Evolutionary conservation across 2,888 invertebrate genomes (phyloP).

Genomic region (Eudasyphora cyanicolor): DNA sequence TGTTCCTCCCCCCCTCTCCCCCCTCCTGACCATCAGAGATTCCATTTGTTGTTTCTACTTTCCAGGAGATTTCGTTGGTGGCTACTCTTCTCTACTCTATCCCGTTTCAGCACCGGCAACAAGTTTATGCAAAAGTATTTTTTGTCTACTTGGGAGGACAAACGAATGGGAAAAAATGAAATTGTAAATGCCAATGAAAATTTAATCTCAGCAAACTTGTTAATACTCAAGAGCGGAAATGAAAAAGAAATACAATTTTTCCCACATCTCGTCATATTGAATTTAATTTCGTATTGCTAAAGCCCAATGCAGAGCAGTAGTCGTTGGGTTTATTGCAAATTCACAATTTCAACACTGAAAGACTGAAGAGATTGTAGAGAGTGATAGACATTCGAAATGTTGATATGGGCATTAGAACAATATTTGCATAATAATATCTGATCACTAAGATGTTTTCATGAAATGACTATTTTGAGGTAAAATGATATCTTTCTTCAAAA

Average conservation of each 20-base stretch:
- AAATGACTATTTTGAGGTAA: too few species aligned
- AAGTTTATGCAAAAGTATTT: conserved; percentile 22
- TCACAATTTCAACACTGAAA: neutral
- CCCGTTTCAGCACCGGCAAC: neutral
- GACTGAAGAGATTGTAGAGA: neutral
- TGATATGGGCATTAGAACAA: too few species aligned
- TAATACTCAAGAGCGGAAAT: conserved; percentile 55
- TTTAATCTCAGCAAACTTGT: conserved; percentile 59
- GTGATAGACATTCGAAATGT: neutral
- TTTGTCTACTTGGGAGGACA: neutral
- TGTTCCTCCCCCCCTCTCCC: neutral
- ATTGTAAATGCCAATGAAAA: conserved; percentile 58
- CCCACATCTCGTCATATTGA: neutral
- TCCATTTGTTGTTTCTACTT: neutral
- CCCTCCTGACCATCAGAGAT: neutral
- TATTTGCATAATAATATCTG: too few species aligned
- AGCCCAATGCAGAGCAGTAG: neutral
- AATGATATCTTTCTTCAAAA: too few species aligned
- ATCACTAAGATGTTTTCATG: too few species aligned
- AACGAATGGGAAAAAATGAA: conserved; percentile 27
- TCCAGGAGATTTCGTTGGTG: neutral
- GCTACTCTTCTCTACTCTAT: neutral
- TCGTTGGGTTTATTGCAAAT: neutral
- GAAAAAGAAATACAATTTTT: conserved; percentile 45
- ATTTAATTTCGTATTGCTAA: neutral